Evolutionary conservation across 1,140 invertebrate genomes (phyloP), one percentile per base, ranked within the genome.

Genomic region (Caenorhabditis brenneri): DNA sequence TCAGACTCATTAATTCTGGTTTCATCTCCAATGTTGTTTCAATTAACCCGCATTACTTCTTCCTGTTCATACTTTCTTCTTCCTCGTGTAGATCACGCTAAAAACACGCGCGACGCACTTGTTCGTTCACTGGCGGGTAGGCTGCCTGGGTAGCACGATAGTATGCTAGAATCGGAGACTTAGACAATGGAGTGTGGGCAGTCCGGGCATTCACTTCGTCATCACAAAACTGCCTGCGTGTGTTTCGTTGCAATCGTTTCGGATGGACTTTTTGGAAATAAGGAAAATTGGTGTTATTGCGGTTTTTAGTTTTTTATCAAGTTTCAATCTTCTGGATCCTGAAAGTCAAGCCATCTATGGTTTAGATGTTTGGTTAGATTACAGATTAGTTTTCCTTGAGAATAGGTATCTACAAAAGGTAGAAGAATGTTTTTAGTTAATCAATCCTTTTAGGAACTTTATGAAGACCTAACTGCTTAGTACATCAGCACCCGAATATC

Each of bases 71-170:
- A 51, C 22, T n/a, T n/a, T 51, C 49, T 51, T 51, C n/a, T n/a
- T 22, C 60, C 60, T 65, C 60, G 22, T 65, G 60, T 65, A 7
- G 60, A 65, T 36, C 60, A 65, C 31, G 33, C 31, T 65, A 65
- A 65, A 65, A 65, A 65, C 60, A 65, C 60, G 60, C 60, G 60
- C 60, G 60, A 33, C 55, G 24, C 60, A 36, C 60, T 58, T 36
- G 60, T 36, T 36, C 60, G 60, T 65, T 65, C 60, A 36, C 24
- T 65, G 60, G 36, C 31, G n/a, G 55, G 55, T 6, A 19, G 49
- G 49, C 49, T 51, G 49, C 49, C n/a, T n/a, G 49, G 9, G 27
- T 58, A 29, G 24, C 16, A 51, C n/a, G 15, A 51, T 16, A 51
- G n/a, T 51, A 16, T 16, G 31, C 60, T 65, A 33, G 16, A 19